phyloP scores from a whole-genome alignment of 2,888 invertebrate genomes.

The Caenorhabditis sp. region DNA sequence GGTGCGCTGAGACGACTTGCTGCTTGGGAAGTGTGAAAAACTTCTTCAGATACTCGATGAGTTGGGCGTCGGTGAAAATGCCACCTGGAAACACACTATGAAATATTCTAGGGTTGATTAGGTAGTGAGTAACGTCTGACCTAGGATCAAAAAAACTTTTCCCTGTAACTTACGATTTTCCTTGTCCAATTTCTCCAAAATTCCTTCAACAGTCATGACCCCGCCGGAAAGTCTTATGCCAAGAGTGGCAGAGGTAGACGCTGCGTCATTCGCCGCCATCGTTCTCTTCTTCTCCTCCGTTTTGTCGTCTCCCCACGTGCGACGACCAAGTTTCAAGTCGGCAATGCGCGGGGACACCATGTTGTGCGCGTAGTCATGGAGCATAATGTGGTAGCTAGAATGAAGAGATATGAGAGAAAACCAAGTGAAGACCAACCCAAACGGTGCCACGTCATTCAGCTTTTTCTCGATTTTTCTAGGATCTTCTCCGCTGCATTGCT shows the following conservation, averaged over 20 bases:
- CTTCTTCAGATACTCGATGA: neutral
- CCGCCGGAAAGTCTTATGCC: neutral
- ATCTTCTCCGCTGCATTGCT: neutral
- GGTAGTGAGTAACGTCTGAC: neutral
- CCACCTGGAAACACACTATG: too few relatives aligned
- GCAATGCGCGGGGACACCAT: neutral
- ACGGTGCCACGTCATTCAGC: neutral
- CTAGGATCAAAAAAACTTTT: too few relatives aligned
- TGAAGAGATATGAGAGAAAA: neutral
- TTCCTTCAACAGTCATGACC: neutral
- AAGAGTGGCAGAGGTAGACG: neutral
- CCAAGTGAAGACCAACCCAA: neutral
- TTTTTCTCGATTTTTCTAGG: neutral
- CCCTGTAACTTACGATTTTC: too few relatives aligned
- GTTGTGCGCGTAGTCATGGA: neutral
- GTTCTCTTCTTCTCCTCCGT: neutral
- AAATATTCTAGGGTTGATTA: too few relatives aligned
- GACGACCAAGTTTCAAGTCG: conserved; percentile 6
- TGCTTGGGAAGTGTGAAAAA: neutral
- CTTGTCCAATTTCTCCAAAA: neutral
- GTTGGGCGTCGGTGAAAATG: neutral
- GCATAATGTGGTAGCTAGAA: neutral
- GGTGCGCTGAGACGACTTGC: neutral
- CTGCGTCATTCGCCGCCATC: neutral
- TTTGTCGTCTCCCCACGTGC: conserved; percentile 1